Percentiles rank a stretch among this genome's conserved stretches.
Evolutionary conservation across 2,113 vertebrate species (phyloP).

Genomic region (Delphinapterus leucas): DNA sequence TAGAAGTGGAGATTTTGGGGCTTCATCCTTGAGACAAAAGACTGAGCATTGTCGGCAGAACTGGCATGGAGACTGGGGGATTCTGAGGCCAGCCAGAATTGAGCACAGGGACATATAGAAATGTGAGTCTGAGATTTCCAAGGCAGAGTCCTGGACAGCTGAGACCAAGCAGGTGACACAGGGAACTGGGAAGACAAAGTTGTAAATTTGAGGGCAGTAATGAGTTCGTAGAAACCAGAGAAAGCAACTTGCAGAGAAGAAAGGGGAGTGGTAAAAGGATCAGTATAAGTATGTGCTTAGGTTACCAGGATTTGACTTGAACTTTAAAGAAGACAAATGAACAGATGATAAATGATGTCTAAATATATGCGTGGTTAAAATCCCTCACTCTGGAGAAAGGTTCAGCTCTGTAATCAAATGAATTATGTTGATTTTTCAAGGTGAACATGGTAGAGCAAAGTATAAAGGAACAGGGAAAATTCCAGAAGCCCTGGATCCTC

Average conservation of each 20-base stretch:
- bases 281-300: not conserved
- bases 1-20: not conserved
- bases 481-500: not conserved
- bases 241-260: not conserved
- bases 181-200: not conserved
- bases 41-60: rapidly evolving
- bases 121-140: not conserved
- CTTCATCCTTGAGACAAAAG: not conserved
- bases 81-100: not conserved
- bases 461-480: not conserved
- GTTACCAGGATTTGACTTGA: not conserved
- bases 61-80: not conserved
- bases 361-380: not conserved
- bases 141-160: not conserved
- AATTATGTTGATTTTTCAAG: not conserved
- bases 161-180: not conserved
- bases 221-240: not conserved
- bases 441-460: not conserved
- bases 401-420: not conserved
- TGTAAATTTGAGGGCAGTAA: not conserved
- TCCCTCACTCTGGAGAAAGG: not conserved
- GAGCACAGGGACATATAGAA: not conserved
- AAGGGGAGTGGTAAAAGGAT: not conserved
- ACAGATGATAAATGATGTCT: not conserved
- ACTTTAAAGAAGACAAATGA: not conserved